Evolutionary conservation across 1,140 invertebrate species (phyloP).

Genomic region (Onthophagus taurus): DNA sequence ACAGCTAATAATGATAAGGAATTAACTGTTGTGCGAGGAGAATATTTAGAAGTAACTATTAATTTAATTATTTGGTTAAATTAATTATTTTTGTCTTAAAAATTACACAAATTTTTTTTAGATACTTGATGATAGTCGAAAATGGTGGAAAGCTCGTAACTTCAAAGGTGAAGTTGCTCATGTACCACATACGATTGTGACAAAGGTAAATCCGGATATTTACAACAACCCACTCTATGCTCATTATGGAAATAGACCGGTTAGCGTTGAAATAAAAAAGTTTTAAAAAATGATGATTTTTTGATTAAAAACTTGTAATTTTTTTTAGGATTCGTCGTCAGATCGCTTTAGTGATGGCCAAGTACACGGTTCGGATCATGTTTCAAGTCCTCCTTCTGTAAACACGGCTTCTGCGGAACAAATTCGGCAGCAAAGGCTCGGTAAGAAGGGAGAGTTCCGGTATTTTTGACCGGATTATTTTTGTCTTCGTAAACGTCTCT

Average conservation of each 20-base stretch:
- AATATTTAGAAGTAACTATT: constrained; percentile 77
- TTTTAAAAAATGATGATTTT: no score
- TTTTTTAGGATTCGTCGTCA: constrained; percentile 28
- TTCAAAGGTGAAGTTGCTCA: constrained; percentile 79
- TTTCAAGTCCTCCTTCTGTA: constrained; percentile 19
- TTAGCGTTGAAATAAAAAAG: constrained; percentile 13
- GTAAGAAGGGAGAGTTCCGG: constrained; percentile 92
- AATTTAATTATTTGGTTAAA: neutral
- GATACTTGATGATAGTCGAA: constrained; percentile 88
- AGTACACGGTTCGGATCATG: constrained; percentile 22
- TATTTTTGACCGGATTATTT: constrained; percentile 68
- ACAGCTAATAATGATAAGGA: constrained; percentile 98
- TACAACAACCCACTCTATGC: constrained; percentile 67
- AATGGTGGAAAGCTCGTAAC: constrained; percentile 98
- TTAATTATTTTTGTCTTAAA: no score
- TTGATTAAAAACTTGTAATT: neutral
- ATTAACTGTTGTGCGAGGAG: constrained; percentile 87
- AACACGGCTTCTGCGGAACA: constrained; percentile 59
- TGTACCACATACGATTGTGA: constrained; percentile 96
- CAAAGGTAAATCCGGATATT: constrained; percentile 48
- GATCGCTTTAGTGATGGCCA: constrained; percentile 26
- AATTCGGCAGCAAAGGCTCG: constrained; percentile 77
- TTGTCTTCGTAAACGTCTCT: constrained; percentile 8
- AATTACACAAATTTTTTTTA: no score
- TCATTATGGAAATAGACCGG: constrained; percentile 22